Base-by-base conservation (phyloP, 2,888 invertebrate species). In the Poecilobothrus nobilitatus region DNA sequence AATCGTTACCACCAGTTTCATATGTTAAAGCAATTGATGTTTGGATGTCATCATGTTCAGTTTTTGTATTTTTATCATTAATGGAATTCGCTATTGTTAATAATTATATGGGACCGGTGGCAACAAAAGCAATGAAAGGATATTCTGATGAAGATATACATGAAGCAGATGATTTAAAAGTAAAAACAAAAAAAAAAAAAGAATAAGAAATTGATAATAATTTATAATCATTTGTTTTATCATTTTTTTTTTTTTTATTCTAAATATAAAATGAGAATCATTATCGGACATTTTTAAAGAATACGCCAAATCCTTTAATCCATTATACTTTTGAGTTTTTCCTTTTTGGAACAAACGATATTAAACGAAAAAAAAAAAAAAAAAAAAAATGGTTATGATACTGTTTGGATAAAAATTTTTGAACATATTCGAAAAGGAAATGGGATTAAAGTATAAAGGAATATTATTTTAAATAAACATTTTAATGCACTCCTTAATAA, bases 11-110 rank as follows among this genome's bases (percentile, higher is more conserved):
- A 0, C 93, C 94, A 0, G 95, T 95, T 0, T 94, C 94, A 0
- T 95, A 95, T 80, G 93, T 95, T 0, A 95, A 95, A 82, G 94
- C 94, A 0, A 94, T 95, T 68, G 95, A 94, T 78, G 91, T 93
- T 0, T 94, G 92, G 92, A 94, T 93, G 94, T 94, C 92, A 0
- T 92, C 92, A 0, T 94, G 93, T 79, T 93, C 94, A 2, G 91
- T 94, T 20, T 94, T 94, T 80, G 94, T 94, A n/a, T 94, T 94
- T 79, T 86, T 94, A 68, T 93, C 93, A 0, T 84, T 93, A 41
- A 93, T 94, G 87, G 94, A 94, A 82, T 94, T 94, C 78, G 94
- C 94, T 0, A 89, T 94, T 3, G 94, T 94, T 64, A 94, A 94
- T 78, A 93, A 93, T 80, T 94, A 91, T 78, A 86, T 86, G 85